These are phyloP conservation scores for Carcina quercana DNA, from an alignment of 2,888 invertebrate genomes.

Conservation along the genomic window DNA sequence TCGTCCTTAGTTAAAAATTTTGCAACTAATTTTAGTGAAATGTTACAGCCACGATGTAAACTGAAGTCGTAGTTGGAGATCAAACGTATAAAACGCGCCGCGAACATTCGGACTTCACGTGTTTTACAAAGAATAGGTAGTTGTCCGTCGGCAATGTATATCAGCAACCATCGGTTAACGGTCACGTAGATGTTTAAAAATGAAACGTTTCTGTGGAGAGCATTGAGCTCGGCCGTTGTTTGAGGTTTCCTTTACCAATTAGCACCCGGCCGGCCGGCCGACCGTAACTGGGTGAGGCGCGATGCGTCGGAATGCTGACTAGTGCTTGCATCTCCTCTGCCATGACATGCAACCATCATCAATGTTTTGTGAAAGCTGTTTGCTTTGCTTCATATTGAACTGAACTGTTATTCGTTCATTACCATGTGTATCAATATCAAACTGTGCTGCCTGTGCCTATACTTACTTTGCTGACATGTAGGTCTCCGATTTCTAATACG, in stretches of 20 bases:
- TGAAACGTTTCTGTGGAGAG: slow-evolving; percentile 72
- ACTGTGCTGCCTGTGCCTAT: no score
- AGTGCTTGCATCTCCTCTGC: slow-evolving; percentile 1
- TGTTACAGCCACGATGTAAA: no score
- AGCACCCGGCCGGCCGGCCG: slow-evolving; percentile 64
- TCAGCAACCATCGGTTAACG: slow-evolving; percentile 52
- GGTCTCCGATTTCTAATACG: no score
- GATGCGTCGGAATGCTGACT: slow-evolving; percentile 50
- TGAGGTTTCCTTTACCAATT: slow-evolving; percentile 74
- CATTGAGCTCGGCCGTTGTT: slow-evolving; percentile 72
- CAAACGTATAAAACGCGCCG: no score
- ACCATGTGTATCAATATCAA: no score
- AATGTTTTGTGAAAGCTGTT: slow-evolving; percentile 15
- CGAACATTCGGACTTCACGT: no score
- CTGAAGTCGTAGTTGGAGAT: no score
- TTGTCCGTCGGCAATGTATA: slow-evolving; percentile 10
- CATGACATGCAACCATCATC: neutral
- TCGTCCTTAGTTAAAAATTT: no score
- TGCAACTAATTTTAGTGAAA: no score
- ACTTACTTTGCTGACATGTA: no score
- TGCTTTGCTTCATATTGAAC: no score
- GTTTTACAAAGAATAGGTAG: neutral
- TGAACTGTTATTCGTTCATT: no score
- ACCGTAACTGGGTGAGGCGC: slow-evolving; percentile 71
- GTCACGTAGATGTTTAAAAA: slow-evolving; percentile 65